Percentiles rank a stretch among this genome's conserved stretches.
Evolutionary conservation across 2,113 vertebrate genomes (phyloP).

Genomic region (Tor tambroides): DNA sequence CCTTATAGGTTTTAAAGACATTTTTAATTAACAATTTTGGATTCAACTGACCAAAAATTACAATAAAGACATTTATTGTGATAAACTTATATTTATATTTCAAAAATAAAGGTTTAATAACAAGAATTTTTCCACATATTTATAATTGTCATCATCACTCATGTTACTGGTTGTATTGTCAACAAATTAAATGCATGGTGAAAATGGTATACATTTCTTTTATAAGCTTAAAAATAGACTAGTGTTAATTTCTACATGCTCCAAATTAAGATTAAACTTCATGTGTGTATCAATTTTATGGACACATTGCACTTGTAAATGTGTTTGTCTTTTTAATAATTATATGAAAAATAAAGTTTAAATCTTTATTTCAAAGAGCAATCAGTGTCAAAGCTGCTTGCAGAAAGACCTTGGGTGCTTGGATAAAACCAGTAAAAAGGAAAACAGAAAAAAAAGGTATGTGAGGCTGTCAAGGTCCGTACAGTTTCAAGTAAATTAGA

Average conservation of each 20-base stretch:
- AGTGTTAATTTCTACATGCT: background rate
- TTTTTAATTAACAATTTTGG: no score
- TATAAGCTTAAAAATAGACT: background rate
- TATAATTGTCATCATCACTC: background rate
- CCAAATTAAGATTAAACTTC: background rate
- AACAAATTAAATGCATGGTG: background rate
- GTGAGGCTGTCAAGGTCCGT: background rate
- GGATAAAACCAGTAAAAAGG: background rate
- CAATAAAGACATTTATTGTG: background rate
- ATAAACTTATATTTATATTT: background rate
- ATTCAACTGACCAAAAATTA: background rate
- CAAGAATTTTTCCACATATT: background rate
- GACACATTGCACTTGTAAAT: background rate
- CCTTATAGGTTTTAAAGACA: background rate
- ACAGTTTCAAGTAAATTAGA: constrained; percentile 36
- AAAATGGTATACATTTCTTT: background rate
- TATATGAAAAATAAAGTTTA: background rate
- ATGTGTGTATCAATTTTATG: background rate
- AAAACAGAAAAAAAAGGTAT: background rate
- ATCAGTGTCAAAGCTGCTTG: background rate
- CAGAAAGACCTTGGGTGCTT: no score
- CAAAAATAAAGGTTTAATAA: background rate
- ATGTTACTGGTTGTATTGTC: background rate
- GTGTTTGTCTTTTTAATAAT: background rate
- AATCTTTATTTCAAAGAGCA: background rate